Evolutionary conservation across 2,797 vertebrate genomes (phyloP).

Genomic region (Clarias pachynema): DNA sequence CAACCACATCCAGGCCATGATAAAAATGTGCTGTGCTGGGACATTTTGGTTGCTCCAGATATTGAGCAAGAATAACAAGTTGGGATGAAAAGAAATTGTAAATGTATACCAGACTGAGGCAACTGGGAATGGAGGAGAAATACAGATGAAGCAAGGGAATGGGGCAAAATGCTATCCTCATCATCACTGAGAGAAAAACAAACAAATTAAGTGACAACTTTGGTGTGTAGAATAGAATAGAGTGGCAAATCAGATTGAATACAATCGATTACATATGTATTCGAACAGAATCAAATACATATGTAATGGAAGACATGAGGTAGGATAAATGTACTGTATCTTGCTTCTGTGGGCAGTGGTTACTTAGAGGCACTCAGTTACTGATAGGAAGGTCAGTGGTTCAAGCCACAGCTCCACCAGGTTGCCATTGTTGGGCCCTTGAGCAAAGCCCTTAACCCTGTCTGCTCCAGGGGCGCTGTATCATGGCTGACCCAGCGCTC

Average conservation of each 20-base stretch:
- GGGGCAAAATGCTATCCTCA: slow-evolving; percentile 32
- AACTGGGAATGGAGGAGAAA: slow-evolving; percentile 58
- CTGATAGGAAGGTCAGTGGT: too few species aligned
- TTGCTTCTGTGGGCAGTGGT: too few species aligned
- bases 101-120: slow-evolving; percentile 68
- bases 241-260: background rate
- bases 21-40: slow-evolving; percentile 57
- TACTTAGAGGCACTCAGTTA: too few species aligned
- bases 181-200: slow-evolving; percentile 59
- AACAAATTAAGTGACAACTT: slow-evolving; percentile 64
- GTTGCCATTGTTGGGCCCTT: too few species aligned
- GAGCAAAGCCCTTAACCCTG: too few species aligned
- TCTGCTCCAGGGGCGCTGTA: too few species aligned
- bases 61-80: slow-evolving; percentile 53
- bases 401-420: too few species aligned
- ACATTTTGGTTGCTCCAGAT: slow-evolving; percentile 57
- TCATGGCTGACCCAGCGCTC: too few species aligned
- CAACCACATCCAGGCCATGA: slow-evolving; percentile 63
- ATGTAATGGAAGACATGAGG: slow-evolving; percentile 49
- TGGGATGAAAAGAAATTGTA: slow-evolving; percentile 49
- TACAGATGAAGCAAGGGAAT: slow-evolving; percentile 19
- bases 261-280: background rate
- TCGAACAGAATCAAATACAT: background rate
- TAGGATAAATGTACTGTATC: too few species aligned
- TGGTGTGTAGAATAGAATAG: slow-evolving; percentile 29